Evolutionary conservation across 2,113 vertebrate species (phyloP), one percentile per base, ranked within the genome.

Genomic region (Barnardius zonarius): DNA sequence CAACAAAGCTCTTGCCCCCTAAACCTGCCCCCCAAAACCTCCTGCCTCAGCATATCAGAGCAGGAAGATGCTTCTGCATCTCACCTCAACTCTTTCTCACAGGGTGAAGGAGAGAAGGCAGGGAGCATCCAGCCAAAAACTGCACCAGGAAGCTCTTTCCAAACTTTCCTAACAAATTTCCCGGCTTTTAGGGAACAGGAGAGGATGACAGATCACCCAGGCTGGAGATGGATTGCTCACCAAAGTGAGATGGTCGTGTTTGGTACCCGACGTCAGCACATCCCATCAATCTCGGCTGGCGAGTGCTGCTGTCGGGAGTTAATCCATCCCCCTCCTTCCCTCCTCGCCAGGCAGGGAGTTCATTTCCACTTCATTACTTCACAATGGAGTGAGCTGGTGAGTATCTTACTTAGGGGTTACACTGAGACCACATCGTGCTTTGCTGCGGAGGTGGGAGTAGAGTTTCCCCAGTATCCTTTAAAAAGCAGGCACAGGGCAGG

Each of bases 301-400:
- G 19, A 86, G 96, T 44, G 54, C 80, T 11, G 57, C 92, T 72
- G 93, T 49, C 59, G 9, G 94, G 94, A 93, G 86, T 33, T 88
- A 88, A 94, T 90, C 46, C 76, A 11, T 46, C 72, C 28, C n/a
- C 23, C 33, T 27, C 52, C 70, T 52, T 57, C 33, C 77, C 97
- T 55, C 79, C 70, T 88, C 68, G 2, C 39, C 75, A 68, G 46
- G 63, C 86, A 84, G 83, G 83, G 91, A 97, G 94, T 95, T 97
- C 95, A 96, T 97, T 97, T 97, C 96, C 95, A 97, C 96, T 97
- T 97, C 96, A 97, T 97, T 97, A 97, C 95, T 81, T 55, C 91
- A 13, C 89, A 66, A 84, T 74, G 94, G 30, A 96, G 78, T 41
- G 85, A 96, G 88, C 78, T 10, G 6, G 63, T 1, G 63, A 97